Conservation (phyloP, 2,113 vertebrate species). For the Syrmaticus mikado region DNA sequence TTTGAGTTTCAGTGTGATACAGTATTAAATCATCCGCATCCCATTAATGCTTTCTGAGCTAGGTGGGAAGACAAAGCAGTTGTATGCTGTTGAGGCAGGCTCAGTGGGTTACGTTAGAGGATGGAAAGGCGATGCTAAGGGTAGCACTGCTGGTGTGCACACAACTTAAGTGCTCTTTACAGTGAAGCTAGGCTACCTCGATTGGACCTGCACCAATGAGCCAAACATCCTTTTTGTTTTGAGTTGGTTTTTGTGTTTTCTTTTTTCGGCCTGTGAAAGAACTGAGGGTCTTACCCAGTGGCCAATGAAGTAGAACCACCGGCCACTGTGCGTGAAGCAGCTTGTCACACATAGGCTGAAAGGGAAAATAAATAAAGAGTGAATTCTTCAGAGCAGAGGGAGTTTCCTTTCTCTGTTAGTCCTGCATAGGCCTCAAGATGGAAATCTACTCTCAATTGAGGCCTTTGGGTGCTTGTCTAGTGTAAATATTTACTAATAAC, state of each 20-base stretch:
- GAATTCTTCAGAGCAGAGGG: neutral
- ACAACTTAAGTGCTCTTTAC: neutral
- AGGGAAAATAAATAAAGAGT: neutral
- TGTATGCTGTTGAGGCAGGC: neutral
- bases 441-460: neutral
- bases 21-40: neutral
- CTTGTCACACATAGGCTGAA: neutral
- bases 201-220: neutral
- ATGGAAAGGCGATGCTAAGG: neutral
- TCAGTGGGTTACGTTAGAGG: neutral
- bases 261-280: neutral
- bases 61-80: neutral
- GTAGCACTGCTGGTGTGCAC: neutral
- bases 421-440: slow-evolving; percentile 17
- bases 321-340: neutral
- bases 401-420: neutral
- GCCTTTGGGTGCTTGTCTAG: slow-evolving; percentile 40
- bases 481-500: slow-evolving; percentile 73
- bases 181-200: neutral
- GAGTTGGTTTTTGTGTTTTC: neutral
- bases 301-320: neutral
- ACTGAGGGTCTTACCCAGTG: neutral
- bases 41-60: neutral
- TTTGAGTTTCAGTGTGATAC: neutral
- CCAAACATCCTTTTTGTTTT: neutral